Conservation (phyloP, 2,797 vertebrate species). For the Bothrops alternatus region DNA sequence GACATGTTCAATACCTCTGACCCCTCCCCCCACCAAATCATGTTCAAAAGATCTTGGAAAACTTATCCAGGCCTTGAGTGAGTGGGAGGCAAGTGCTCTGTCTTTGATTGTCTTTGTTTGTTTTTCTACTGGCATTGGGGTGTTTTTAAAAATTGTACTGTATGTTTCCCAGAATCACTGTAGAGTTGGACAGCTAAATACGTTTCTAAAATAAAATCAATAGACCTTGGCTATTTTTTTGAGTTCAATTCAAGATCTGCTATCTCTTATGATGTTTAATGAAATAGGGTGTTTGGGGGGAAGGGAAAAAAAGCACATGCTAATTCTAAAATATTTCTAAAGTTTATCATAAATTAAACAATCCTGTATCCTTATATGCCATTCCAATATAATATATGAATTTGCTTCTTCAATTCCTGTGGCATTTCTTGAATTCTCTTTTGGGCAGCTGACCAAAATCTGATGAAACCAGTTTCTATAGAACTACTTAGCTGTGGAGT, state of each 20-base stretch:
- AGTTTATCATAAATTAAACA: background rate
- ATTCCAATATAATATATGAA: background rate
- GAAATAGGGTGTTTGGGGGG: background rate
- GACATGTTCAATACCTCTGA: background rate
- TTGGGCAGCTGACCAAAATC: background rate
- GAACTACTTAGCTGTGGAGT: background rate
- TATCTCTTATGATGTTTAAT: background rate
- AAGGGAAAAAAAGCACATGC: background rate
- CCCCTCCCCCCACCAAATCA: background rate
- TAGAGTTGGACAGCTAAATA: background rate
- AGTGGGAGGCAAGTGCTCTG: background rate
- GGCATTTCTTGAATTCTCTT: background rate
- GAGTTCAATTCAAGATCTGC: background rate
- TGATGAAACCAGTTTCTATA: background rate
- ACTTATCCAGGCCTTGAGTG: background rate
- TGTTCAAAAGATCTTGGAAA: background rate
- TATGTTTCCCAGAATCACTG: background rate
- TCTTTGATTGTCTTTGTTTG: background rate
- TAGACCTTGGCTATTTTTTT: background rate
- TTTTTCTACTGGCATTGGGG: background rate
- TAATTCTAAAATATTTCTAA: background rate
- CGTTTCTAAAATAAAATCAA: background rate
- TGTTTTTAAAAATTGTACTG: background rate
- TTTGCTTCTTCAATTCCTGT: background rate
- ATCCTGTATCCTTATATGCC: background rate